Conservation (phyloP, 2,797 vertebrate genomes). For the Telmatherina bonti region DNA sequence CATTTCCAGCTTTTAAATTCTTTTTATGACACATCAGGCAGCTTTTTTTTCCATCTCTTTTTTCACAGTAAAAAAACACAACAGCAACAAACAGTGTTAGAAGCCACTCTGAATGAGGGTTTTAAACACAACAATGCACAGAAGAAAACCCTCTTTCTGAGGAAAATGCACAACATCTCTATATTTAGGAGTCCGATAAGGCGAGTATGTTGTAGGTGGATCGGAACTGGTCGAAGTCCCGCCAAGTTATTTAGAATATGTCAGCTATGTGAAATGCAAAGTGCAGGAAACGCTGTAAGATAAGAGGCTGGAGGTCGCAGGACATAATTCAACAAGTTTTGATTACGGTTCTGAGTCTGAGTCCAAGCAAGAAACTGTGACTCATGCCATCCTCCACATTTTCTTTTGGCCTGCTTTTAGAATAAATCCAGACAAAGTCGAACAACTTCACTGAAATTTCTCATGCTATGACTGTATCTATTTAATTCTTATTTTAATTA, state of each 20-base stretch:
- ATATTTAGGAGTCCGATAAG: conserved; percentile 72
- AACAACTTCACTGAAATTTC: neutral
- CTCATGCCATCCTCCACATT: conserved; percentile 23
- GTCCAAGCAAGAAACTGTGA: neutral
- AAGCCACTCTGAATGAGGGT: neutral
- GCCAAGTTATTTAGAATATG: conserved; percentile 59
- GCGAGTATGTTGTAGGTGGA: conserved; percentile 30
- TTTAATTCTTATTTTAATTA: too few species aligned
- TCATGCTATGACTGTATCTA: neutral
- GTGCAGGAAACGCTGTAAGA: conserved; percentile 58
- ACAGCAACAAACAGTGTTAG: neutral
- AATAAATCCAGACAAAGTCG: neutral
- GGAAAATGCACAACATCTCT: conserved; percentile 38
- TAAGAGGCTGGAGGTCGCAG: conserved; percentile 59
- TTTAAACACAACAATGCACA: neutral
- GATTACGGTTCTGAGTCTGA: conserved; percentile 1
- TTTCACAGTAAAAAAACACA: neutral
- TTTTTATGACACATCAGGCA: neutral
- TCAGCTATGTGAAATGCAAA: conserved; percentile 55
- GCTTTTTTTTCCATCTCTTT: too few species aligned
- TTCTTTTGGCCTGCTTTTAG: conserved; percentile 17
- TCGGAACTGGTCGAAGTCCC: conserved; percentile 1
- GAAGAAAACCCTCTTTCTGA: conserved; percentile 7
- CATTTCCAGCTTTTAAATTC: neutral
- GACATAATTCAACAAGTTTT: neutral